These are phyloP conservation scores for Tamandua tetradactyla DNA, from an alignment of 2,797 vertebrate species.

Conservation along the genomic window DNA sequence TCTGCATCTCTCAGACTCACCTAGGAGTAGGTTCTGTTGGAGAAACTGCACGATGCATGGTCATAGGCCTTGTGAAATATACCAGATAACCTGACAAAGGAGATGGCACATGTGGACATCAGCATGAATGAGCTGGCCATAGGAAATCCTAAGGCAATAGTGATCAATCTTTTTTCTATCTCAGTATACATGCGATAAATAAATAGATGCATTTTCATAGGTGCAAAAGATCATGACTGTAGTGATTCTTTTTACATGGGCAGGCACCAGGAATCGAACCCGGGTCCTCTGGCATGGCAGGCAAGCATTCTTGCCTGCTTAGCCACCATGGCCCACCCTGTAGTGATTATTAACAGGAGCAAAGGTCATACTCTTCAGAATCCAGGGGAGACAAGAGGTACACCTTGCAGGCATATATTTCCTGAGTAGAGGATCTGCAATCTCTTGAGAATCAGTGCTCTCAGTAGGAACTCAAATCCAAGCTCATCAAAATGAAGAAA, in stretches of 20 bases:
- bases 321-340: no score
- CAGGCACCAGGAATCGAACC: no score
- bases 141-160: neutral
- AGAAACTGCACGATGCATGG: constrained; percentile 94
- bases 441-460: neutral
- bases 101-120: neutral
- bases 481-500: neutral
- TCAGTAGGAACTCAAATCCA: neutral
- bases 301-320: no score
- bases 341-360: neutral
- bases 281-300: no score
- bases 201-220: neutral
- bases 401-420: neutral
- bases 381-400: neutral
- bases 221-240: neutral
- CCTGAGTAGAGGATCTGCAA: neutral
- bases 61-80: constrained; percentile 97
- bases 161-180: neutral
- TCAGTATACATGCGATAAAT: neutral
- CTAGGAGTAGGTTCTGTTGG: constrained; percentile 96
- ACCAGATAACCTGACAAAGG: constrained; percentile 91
- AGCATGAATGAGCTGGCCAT: neutral
- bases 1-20: constrained; percentile 81
- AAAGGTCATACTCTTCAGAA: neutral
- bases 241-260: no score